Base-by-base conservation (phyloP, 2,888 invertebrate genomes). In the Drosophila monieri region DNA sequence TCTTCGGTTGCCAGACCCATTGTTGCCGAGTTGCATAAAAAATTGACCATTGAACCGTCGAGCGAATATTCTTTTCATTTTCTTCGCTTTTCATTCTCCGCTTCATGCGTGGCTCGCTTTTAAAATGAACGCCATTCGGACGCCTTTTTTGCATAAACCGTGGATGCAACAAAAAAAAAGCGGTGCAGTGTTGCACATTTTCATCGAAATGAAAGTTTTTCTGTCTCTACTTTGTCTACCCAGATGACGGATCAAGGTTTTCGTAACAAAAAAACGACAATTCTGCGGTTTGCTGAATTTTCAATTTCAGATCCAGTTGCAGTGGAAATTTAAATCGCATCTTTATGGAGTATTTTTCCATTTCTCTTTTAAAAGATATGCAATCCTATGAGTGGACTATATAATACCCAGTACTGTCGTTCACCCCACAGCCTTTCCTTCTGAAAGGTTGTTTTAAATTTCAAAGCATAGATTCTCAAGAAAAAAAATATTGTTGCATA, bases 41-140 rank as follows among this genome's bases (percentile, higher is more conserved):
- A 75, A 78, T 67, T 78, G 85, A 85, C 74, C 78, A 85, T 78
- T 81, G 76, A 88, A 81, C 79, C 73, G 83, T 60, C 53, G 70
- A 66, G 57, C 67, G 70, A 61, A 73, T 80, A 59, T 84, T 73
- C 53, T 52, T 68, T 37, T 64, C 68, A 68, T 68, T 55, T 64
- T 25, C 56, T 43, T 56, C 18, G 57, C 44, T 60, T 47, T 39
- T n/a, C 14, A 18, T 59, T 41, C 30, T 46, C 35, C 25, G 23
- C 57, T 44, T 57, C 73, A 54, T 73, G 72, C 69, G 74, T 72
- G 73, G 69, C 54, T 73, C 44, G 43, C 48, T 73, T 43, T 65
- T 65, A 32, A 74, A 56, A 59, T 59, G 61, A 77, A 67, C 35
- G 57, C 58, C 70, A 53, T 43, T 32, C 21, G 73, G n/a, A 46